Conservation (phyloP, 2,113 vertebrate genomes). For the Odocoileus virginianus region DNA sequence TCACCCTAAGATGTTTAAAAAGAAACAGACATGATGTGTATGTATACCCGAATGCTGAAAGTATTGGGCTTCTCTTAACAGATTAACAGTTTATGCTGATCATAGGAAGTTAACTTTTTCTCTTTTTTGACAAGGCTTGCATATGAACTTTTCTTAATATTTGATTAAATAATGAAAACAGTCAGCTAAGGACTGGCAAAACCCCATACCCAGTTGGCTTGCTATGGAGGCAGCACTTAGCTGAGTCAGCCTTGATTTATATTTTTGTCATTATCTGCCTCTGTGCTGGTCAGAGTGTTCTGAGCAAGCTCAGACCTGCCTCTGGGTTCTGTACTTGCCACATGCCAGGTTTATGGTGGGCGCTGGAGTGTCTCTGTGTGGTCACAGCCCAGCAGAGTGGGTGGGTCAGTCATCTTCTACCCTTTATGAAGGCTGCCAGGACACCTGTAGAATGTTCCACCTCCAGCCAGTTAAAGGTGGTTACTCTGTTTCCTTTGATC, state of each 20-base stretch:
- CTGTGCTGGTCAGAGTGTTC: not conserved
- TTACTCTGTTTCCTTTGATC: slow-evolving; percentile 20
- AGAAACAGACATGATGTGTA: slow-evolving; percentile 56
- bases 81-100: slow-evolving; percentile 76
- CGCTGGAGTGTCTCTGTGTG: not conserved
- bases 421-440: not conserved
- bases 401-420: not conserved
- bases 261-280: not conserved
- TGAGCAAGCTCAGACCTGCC: not conserved
- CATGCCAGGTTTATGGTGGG: not conserved
- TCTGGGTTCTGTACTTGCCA: not conserved
- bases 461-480: not conserved
- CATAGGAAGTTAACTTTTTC: slow-evolving; percentile 71
- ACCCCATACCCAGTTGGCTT: slow-evolving; percentile 47
- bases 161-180: slow-evolving; percentile 71
- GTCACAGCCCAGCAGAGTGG: not conserved
- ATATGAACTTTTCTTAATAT: slow-evolving; percentile 48
- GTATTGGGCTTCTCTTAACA: slow-evolving; percentile 58
- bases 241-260: slow-evolving; percentile 13
- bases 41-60: slow-evolving; percentile 72
- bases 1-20: slow-evolving; percentile 60
- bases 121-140: slow-evolving; percentile 64
- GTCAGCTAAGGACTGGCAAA: slow-evolving; percentile 38
- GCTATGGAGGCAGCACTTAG: slow-evolving; percentile 40
- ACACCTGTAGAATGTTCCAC: not conserved